phyloP scores from a whole-genome alignment of 2,888 invertebrate species.

The Archaeoteleia sp. region DNA sequence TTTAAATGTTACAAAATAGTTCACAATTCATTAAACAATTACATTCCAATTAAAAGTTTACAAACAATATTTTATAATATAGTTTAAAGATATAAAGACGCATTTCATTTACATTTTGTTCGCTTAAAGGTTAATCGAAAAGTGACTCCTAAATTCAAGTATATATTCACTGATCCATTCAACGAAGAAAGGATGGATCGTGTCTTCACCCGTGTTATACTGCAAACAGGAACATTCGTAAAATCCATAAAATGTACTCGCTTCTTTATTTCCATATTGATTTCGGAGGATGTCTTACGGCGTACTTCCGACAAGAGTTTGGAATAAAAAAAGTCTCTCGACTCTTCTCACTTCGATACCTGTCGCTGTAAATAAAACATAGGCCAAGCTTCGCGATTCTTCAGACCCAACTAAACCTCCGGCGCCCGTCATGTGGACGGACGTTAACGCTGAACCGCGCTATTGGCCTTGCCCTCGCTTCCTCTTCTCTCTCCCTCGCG shows the following conservation, averaged over 20 bases:
- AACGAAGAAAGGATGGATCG: too few species aligned
- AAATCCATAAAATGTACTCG: slow-evolving; percentile 12
- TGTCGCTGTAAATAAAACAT: slow-evolving; percentile 40
- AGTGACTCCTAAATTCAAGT: too few species aligned
- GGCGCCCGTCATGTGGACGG: slow-evolving; percentile 14
- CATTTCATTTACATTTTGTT: too few species aligned
- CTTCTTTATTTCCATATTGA: slow-evolving; percentile 27
- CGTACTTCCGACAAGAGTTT: slow-evolving; percentile 26
- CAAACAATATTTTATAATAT: too few species aligned
- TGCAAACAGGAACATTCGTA: too few species aligned
- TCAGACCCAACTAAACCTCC: slow-evolving; percentile 11
- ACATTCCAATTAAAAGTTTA: too few species aligned
- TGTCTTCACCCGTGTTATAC: too few species aligned
- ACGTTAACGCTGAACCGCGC: slow-evolving; percentile 14
- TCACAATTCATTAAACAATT: too few species aligned
- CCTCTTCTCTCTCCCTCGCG: not conserved
- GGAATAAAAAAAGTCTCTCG: slow-evolving; percentile 14
- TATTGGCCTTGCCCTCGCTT: slow-evolving; percentile 33
- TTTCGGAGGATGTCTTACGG: slow-evolving; percentile 17
- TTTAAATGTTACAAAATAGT: too few species aligned
- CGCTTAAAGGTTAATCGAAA: too few species aligned
- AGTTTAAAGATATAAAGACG: too few species aligned
- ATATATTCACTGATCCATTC: too few species aligned
- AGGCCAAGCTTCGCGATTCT: slow-evolving; percentile 14
- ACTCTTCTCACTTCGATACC: slow-evolving; percentile 33